A percentile compares a stretch with the other conserved stretches of the same genome.
These are phyloP conservation scores for Andrena hattorfiana DNA, from an alignment of 2,888 invertebrate species.

Conservation along the genomic window DNA sequence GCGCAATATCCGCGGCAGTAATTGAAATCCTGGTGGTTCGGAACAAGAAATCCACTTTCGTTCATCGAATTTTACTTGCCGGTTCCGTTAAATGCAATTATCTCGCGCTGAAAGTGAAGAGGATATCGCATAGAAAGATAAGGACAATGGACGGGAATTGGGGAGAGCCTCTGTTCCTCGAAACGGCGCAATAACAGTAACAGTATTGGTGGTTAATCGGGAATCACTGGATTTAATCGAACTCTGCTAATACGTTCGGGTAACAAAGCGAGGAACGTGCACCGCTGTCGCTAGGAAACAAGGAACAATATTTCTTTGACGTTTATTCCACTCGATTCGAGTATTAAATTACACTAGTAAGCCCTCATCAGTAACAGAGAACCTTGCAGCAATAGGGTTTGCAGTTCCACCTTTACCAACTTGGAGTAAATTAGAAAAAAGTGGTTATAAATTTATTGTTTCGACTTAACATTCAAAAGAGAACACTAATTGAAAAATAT, in stretches of 20 bases:
- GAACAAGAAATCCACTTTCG: not conserved
- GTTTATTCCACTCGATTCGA: no score
- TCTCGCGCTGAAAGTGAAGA: not conserved
- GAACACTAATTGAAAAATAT: no score
- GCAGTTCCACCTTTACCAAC: no score
- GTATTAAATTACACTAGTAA: no score
- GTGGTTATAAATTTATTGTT: no score
- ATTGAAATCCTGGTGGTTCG: constrained; percentile 4
- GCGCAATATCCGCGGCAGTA: not conserved
- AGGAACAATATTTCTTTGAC: no score
- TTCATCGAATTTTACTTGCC: constrained; percentile 32
- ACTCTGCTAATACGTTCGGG: constrained; percentile 5
- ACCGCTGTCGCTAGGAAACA: no score
- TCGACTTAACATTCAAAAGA: no score
- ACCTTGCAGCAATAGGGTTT: no score
- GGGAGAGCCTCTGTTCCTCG: not conserved
- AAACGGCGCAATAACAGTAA: constrained; percentile 26
- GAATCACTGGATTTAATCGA: constrained; percentile 25
- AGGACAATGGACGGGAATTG: not conserved
- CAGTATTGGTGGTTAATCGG: constrained; percentile 40
- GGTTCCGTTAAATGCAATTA: constrained; percentile 19
- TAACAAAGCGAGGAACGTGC: not conserved
- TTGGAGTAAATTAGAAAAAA: no score
- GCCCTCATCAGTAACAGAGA: no score
- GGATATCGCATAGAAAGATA: constrained; percentile 6